Percentiles rank a stretch among this genome's conserved stretches.
Conservation (phyloP, 1,140 invertebrate species). For the Apis mellifera region Amel_HAv3.1 CM009936.2:3148001-3148500, state of each 20-base stretch:
- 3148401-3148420: neutral
- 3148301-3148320: slow-evolving; percentile 2
- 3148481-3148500: no score
- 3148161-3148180: slow-evolving; percentile 49
- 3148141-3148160: neutral
- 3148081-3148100: neutral
- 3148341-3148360: slow-evolving; percentile 42
- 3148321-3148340: neutral
- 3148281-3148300: slow-evolving; percentile 32
- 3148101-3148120: neutral
- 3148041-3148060: slow-evolving; percentile 36
- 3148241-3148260: neutral
- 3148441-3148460: no score
- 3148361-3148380: slow-evolving; percentile 9
- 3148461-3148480: neutral
- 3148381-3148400: neutral
- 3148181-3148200: slow-evolving; percentile 45
- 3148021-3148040: slow-evolving; percentile 42
- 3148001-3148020: slow-evolving; percentile 54
- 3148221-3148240: neutral
- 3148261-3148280: slow-evolving; percentile 3
- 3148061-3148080: neutral
- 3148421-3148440: no score
- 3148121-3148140: neutral
- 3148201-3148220: slow-evolving; percentile 48